Evolutionary conservation across 2,113 vertebrate genomes (phyloP).

Genomic region (Indri indri): DNA sequence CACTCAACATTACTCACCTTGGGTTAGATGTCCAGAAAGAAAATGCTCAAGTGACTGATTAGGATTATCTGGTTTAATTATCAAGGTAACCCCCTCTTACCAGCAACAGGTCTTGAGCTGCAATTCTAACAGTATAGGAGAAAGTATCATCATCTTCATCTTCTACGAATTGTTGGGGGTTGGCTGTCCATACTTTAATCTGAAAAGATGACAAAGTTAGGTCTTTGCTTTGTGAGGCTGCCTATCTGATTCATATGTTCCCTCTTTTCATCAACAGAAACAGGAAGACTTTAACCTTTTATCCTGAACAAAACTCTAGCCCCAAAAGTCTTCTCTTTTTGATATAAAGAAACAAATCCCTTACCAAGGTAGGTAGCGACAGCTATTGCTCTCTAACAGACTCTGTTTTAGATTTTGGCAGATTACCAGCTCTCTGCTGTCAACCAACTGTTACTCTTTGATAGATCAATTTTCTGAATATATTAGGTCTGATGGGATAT

Average conservation of each 20-base stretch:
- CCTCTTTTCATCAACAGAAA: not conserved
- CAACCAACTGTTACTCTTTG: not conserved
- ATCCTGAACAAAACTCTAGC: not conserved
- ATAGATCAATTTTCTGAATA: not conserved
- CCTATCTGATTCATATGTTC: not conserved
- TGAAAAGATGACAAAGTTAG: conserved; percentile 67
- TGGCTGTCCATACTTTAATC: conserved; percentile 98
- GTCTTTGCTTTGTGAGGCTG: not conserved
- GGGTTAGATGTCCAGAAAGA: not conserved
- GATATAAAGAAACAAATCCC: not conserved
- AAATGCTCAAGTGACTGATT: not conserved
- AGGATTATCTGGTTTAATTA: not conserved
- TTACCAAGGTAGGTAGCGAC: not conserved
- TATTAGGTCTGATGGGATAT: not conserved
- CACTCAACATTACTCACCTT: not conserved
- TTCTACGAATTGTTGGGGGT: conserved; percentile 98
- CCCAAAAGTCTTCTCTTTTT: not conserved
- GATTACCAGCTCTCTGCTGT: not conserved
- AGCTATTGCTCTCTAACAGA: not conserved
- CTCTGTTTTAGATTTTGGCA: not conserved
- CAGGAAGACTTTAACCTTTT: not conserved
- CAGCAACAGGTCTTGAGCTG: conserved; percentile 96
- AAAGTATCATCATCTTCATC: conserved; percentile 99
- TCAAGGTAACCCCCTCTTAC: conserved; percentile 81
- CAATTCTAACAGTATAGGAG: conserved; percentile 98